Conservation (phyloP, 1,140 invertebrate species). For the Steinernema feltiae region DNA sequence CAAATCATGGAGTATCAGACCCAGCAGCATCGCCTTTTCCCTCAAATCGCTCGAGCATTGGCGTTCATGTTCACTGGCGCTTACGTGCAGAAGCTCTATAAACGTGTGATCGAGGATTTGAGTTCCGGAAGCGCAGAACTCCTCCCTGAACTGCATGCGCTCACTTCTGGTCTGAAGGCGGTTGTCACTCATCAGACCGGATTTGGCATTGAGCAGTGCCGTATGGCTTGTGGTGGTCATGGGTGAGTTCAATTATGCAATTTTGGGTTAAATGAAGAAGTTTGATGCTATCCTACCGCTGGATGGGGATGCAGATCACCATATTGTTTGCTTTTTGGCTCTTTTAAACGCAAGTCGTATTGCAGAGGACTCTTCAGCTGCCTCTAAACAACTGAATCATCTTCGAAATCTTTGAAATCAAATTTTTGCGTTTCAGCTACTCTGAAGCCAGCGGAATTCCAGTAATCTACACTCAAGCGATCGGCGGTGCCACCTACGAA, state of each 20-base stretch:
- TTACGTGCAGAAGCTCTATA: slow-evolving; percentile 74
- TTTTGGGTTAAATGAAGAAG: slow-evolving; percentile 55
- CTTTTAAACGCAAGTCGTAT: not conserved
- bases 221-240: slow-evolving; percentile 84
- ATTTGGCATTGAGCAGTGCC: slow-evolving; percentile 70
- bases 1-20: slow-evolving; percentile 86
- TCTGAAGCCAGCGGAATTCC: slow-evolving; percentile 78
- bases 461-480: slow-evolving; percentile 71
- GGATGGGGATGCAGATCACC: not conserved
- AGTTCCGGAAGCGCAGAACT: slow-evolving; percentile 55
- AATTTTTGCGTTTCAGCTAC: slow-evolving; percentile 51
- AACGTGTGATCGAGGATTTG: slow-evolving; percentile 18
- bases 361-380: not conserved
- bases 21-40: slow-evolving; percentile 82
- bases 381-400: not conserved
- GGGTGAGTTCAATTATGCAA: too few species aligned
- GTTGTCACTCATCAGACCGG: slow-evolving; percentile 71
- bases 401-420: slow-evolving; percentile 11
- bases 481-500: slow-evolving; percentile 82
- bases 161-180: slow-evolving; percentile 82
- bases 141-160: slow-evolving; percentile 68
- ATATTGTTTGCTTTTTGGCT: not conserved
- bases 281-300: not conserved
- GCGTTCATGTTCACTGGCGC: slow-evolving; percentile 70
- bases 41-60: slow-evolving; percentile 71